phyloP scores from a whole-genome alignment of 2,113 vertebrate species.

The Cacatua alba region DNA sequence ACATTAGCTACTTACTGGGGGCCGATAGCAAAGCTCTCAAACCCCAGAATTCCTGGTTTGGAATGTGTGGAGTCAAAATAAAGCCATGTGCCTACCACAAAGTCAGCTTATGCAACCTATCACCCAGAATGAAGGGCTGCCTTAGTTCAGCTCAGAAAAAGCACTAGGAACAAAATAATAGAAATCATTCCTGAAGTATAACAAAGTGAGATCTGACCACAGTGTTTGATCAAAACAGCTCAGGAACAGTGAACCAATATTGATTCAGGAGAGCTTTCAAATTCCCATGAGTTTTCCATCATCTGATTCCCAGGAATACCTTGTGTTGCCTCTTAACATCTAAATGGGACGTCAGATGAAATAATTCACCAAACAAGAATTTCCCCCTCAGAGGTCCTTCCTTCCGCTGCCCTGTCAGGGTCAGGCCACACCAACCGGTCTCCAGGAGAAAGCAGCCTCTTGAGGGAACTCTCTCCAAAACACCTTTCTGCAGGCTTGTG shows the following conservation, averaged over 20 bases:
- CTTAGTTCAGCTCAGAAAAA: background rate
- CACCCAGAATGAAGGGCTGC: background rate
- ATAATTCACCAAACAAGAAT: background rate
- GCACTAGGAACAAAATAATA: background rate
- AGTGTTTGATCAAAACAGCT: background rate
- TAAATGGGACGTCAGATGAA: background rate
- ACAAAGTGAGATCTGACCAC: background rate
- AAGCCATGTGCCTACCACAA: background rate
- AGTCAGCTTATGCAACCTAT: background rate
- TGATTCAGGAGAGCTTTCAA: background rate
- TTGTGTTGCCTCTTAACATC: background rate
- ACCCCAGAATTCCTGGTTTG: background rate
- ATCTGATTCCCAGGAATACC: background rate
- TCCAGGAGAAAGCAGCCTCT: background rate
- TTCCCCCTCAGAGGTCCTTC: background rate
- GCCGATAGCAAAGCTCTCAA: background rate
- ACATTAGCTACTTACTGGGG: background rate
- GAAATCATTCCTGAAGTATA: background rate
- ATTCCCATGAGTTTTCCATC: background rate
- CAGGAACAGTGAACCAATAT: background rate
- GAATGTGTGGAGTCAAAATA: background rate
- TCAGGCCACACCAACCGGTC: background rate
- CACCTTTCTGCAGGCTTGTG: background rate
- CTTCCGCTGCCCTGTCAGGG: background rate
- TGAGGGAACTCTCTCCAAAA: background rate